Evolutionary conservation across 2,888 invertebrate species (phyloP), one percentile per base, ranked within the genome.

Genomic region (Pteria penguin): DNA sequence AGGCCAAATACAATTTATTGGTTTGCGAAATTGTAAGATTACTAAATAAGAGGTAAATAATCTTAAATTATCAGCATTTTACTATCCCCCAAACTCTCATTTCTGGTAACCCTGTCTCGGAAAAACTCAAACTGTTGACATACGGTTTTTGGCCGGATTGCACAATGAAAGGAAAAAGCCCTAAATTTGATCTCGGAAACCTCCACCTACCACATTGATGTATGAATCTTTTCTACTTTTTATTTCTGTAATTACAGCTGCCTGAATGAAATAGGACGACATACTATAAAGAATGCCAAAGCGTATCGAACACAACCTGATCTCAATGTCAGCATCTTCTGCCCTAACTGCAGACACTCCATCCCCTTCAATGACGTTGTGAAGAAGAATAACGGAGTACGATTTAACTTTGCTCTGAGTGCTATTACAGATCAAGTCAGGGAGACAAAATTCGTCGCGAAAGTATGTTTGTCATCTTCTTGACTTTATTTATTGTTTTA

Each of bases 381-480:
- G 54, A 67, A 55, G 2, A 72, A 67, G 36, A 76, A 62, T n/a
- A 76, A 76, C 32, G 76, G 76, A 22, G 76, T 76, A 26, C 72
- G 67, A n/a, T 66, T 72, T n/a, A 76, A 76, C 63, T 76, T 66
- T 62, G 72, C 67, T 27, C 36, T 76, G 45, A 72, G 57, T 45
- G 72, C 76, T 1, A 68, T 76, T 27, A 72, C 65, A n/a, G 76
- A 76, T 18, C 29, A 66, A 18, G 29, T 74, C 0, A 31, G 52
- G 14, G 62, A 68, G n/a, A n/a, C 60, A 3, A 62, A 69, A 57
- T 27, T 27, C 36, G 22, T 29, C 18, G 22, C 22, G 0, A 74
- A 74, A 54, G 74, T 68, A 69, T 62, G 52, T 22, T 65, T 24
- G 27, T 60, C 11, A n/a, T n/a, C n/a, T n/a, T n/a, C n/a, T n/a